Evolutionary conservation across 1,140 invertebrate genomes (phyloP).

Genomic region (Aphelinus atriplicis): DNA sequence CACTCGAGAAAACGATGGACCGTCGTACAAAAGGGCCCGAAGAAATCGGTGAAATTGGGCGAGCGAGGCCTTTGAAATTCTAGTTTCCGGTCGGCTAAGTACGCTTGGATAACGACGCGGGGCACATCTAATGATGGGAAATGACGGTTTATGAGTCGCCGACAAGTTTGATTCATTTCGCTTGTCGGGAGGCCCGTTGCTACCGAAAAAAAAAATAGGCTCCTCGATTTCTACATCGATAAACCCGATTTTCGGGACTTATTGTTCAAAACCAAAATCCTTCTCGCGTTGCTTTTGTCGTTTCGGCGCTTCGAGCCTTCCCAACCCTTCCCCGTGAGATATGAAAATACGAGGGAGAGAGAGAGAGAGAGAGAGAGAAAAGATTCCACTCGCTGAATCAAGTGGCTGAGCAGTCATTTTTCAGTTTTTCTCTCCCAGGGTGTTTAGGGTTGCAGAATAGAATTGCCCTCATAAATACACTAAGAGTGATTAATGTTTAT

Average conservation of each 20-base stretch:
- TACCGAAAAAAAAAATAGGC: neutral
- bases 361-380: neutral
- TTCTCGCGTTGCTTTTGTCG: too few relatives aligned
- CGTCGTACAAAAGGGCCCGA: constrained; percentile 48
- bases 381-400: neutral
- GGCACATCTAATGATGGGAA: constrained; percentile 57
- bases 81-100: constrained; percentile 52
- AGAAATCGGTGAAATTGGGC: constrained; percentile 61
- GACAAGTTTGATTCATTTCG: constrained; percentile 52
- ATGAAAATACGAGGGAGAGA: neutral
- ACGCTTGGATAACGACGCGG: constrained; percentile 33
- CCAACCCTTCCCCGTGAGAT: too few relatives aligned
- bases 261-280: constrained; percentile 34
- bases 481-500: constrained; percentile 35
- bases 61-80: constrained; percentile 52
- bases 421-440: constrained; percentile 36
- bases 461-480: neutral
- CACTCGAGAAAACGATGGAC: constrained; percentile 50
- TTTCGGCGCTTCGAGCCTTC: neutral
- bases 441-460: constrained; percentile 8
- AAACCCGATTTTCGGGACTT: constrained; percentile 10
- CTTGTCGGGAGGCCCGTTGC: neutral
- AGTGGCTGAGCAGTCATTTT: constrained; percentile 36
- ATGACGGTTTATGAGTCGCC: constrained; percentile 55
- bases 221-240: constrained; percentile 21